Percentiles rank a stretch among this genome's conserved stretches.
Evolutionary conservation across 1,140 invertebrate species (phyloP).

Genomic region (Cyclargus thomasi): DNA sequence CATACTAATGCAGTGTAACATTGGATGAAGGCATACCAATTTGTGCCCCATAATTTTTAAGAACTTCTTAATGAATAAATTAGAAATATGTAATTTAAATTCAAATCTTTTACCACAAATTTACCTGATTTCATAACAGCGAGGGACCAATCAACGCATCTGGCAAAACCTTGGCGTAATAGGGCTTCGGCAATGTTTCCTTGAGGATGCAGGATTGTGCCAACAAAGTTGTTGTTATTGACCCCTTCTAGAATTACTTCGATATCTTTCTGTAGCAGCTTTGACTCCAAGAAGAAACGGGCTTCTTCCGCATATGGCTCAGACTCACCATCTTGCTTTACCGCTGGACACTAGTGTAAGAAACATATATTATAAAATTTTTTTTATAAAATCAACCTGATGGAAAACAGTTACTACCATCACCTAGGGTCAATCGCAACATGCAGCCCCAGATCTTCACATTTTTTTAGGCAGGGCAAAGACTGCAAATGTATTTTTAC

Average conservation of each 20-base stretch:
- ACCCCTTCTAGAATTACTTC: slow-evolving; percentile 93
- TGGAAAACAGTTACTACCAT: too few species aligned
- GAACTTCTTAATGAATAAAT: too few species aligned
- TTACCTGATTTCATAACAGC: slow-evolving; percentile 85
- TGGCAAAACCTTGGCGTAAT: slow-evolving; percentile 93
- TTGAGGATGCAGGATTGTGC: slow-evolving; percentile 94
- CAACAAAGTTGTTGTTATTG: slow-evolving; percentile 95
- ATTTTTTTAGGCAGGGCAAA: too few species aligned
- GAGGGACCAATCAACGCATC: slow-evolving; percentile 98
- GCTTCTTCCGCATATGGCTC: slow-evolving; percentile 75
- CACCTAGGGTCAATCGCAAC: too few species aligned
- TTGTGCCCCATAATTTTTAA: too few species aligned
- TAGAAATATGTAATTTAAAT: neutral
- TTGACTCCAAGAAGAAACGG: slow-evolving; percentile 92
- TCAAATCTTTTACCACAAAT: slow-evolving; percentile 17
- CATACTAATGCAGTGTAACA: neutral
- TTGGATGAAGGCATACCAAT: too few species aligned
- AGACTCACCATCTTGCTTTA: slow-evolving; percentile 63
- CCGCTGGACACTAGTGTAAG: slow-evolving; percentile 45
- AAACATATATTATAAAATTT: too few species aligned
- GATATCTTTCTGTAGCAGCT: slow-evolving; percentile 94
- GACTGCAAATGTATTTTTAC: too few species aligned
- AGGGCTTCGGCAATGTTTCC: slow-evolving; percentile 97
- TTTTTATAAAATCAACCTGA: too few species aligned
- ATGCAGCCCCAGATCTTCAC: too few species aligned